These are phyloP conservation scores for Gasterosteus aculeatus DNA, from an alignment of 2,113 vertebrate genomes.

Conservation along the genomic window DNA sequence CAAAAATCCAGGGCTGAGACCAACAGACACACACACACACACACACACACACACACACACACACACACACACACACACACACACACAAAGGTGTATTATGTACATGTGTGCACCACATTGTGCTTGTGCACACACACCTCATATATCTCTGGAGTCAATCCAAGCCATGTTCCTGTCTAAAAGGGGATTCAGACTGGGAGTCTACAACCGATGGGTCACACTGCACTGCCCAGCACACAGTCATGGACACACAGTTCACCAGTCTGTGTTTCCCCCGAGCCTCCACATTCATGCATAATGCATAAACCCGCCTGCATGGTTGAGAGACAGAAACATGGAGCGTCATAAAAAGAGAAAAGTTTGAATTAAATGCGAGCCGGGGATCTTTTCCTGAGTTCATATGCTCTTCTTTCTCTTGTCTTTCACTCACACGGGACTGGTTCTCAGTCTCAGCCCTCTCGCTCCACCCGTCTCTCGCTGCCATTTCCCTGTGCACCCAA, in stretches of 20 bases:
- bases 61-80: slow-evolving; percentile 27
- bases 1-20: neutral
- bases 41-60: slow-evolving; percentile 23
- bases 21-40: slow-evolving; percentile 26
- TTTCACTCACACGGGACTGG: neutral
- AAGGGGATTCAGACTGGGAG: slow-evolving; percentile 53
- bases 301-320: slow-evolving; percentile 31
- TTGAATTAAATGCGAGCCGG: slow-evolving; percentile 24
- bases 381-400: neutral
- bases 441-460: slow-evolving; percentile 30
- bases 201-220: slow-evolving; percentile 53
- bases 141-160: slow-evolving; percentile 45
- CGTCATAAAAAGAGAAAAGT: slow-evolving; percentile 42
- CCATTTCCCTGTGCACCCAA: slow-evolving; percentile 58
- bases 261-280: slow-evolving; percentile 16
- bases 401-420: neutral
- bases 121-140: slow-evolving; percentile 48
- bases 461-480: slow-evolving; percentile 49
- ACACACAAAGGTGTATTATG: slow-evolving; percentile 15
- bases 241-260: slow-evolving; percentile 3
- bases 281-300: slow-evolving; percentile 60
- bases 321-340: slow-evolving; percentile 31
- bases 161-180: slow-evolving; percentile 61
- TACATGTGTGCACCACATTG: slow-evolving; percentile 22
- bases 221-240: slow-evolving; percentile 42